These are phyloP conservation scores for Acanthosepion esculentum DNA, from an alignment of 2,888 invertebrate species.

Conservation along the genomic window DNA sequence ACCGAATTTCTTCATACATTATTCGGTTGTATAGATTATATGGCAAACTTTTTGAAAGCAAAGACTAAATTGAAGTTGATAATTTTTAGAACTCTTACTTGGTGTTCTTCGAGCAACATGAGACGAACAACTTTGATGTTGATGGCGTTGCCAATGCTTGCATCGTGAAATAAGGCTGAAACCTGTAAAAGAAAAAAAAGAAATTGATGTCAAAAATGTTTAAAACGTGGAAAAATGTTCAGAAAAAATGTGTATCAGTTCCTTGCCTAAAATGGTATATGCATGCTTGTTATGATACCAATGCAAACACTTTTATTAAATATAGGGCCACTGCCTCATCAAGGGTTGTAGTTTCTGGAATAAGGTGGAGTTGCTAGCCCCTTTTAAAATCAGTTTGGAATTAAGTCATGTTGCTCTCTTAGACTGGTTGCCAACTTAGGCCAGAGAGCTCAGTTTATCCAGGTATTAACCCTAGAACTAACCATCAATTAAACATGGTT, in stretches of 20 bases:
- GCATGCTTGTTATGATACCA: too few relatives aligned
- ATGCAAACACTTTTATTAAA: too few relatives aligned
- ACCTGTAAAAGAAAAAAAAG: slow-evolving; percentile 62
- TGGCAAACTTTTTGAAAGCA: neutral
- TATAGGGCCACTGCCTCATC: too few relatives aligned
- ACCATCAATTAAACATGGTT: too few relatives aligned
- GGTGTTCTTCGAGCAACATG: slow-evolving; percentile 82
- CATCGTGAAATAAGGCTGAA: slow-evolving; percentile 75
- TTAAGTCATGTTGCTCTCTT: neutral
- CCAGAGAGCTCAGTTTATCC: too few relatives aligned
- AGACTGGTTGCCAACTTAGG: neutral
- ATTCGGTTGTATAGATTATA: neutral
- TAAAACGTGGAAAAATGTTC: neutral
- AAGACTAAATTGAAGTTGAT: neutral
- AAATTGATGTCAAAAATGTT: neutral
- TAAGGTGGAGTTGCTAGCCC: too few relatives aligned
- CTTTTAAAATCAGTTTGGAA: neutral
- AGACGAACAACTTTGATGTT: slow-evolving; percentile 92
- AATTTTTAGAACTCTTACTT: slow-evolving; percentile 65
- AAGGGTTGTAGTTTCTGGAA: too few relatives aligned
- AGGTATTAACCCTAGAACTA: too few relatives aligned
- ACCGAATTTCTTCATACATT: too few relatives aligned
- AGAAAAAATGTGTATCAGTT: neutral
- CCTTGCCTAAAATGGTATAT: too few relatives aligned
- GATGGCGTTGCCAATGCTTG: slow-evolving; percentile 91